Conservation (phyloP, 23 tunicate genomes). For the Oikopleura dioica region DNA sequence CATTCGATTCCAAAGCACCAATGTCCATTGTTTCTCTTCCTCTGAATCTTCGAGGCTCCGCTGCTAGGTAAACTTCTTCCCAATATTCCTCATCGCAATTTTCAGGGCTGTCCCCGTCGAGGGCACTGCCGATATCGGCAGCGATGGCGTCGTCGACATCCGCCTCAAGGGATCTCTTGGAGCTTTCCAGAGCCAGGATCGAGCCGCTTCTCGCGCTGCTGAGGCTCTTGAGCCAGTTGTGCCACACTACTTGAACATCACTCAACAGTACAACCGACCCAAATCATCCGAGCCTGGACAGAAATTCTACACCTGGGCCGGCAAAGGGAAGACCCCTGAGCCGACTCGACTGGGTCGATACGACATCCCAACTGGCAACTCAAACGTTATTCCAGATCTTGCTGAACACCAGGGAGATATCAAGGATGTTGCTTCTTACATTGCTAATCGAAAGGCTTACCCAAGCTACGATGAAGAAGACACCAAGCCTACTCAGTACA, state of each 20-base stretch:
- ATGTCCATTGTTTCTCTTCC: neutral
- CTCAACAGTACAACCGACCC: neutral
- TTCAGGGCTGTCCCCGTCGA: neutral
- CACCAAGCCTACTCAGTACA: neutral
- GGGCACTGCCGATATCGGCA: neutral
- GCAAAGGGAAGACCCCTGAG: neutral
- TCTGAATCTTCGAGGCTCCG: neutral
- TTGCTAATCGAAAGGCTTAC: neutral
- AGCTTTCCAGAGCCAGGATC: neutral
- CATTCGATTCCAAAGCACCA: neutral
- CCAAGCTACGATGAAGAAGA: neutral
- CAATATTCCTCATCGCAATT: no score
- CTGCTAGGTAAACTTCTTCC: neutral
- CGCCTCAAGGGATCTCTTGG: neutral
- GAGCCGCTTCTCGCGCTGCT: neutral
- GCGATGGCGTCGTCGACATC: neutral
- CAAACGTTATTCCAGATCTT: neutral
- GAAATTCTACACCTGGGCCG: neutral
- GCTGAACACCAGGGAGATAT: neutral
- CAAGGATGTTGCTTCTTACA: neutral
- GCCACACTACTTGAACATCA: neutral
- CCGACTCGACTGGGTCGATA: neutral
- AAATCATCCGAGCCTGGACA: neutral
- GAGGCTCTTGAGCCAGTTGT: neutral
- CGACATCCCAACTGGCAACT: neutral